Evolutionary conservation across 2,888 invertebrate species (phyloP), one percentile per base, ranked within the genome.

Genomic region (Pachycephus smyrnensis): DNA sequence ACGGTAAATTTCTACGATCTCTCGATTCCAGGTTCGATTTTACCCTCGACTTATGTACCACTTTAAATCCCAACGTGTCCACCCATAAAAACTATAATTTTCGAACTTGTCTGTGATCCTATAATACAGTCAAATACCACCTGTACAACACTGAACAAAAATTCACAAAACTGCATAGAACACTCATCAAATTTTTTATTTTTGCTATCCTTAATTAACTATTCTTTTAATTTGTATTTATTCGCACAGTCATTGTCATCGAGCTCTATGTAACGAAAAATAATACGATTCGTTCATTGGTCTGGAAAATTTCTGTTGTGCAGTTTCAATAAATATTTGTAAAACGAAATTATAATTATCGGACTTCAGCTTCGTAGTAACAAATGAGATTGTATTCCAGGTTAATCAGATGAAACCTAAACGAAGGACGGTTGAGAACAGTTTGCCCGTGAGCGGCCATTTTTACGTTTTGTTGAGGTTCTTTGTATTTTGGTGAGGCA

Each of bases 401-500:
- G 35, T 71, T 71, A 30, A 30, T 15, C 11, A 15, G 9, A 71
- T 31, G 15, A 30, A 71, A 55, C 73, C n/a, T 33, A 33, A 76
- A 76, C 40, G 73, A 31, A 35, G 69, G 75, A 73, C 80, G 84
- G 89, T 90, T 90, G 90, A 89, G 90, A 90, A 90, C 90, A 88
- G 84, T 86, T 84, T 83, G 84, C 80, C 81, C 73, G 83, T 82
- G 84, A 85, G 86, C 88, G 84, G 87, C 87, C 89, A 90, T 88
- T 89, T 88, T 86, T 88, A 86, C 86, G 88, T 89, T 87, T 89
- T 88, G 86, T 79, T 69, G 32, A 79, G 75, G 69, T 74, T 82
- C 86, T 87, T 91, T 91, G 90, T 91, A 83, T 85, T 82, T 83
- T 88, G 87, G 89, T 89, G 90, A 90, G 90, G 90, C 91, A 88